Evolutionary conservation across 2,113 vertebrate species (phyloP).

Genomic region (Melospiza melodia): DNA sequence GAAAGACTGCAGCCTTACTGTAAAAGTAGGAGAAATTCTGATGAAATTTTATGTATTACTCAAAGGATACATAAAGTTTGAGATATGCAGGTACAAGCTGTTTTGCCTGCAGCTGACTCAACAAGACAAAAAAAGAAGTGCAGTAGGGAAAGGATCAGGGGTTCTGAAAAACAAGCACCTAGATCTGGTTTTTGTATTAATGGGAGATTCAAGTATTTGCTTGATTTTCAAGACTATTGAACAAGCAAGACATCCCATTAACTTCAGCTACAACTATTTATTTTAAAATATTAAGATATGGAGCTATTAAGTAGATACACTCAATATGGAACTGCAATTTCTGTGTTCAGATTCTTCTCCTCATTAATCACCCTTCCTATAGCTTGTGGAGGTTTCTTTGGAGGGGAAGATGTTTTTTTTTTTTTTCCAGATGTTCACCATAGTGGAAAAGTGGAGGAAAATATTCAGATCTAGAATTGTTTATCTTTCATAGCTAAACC

Average conservation of each 20-base stretch:
- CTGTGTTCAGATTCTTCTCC: background rate
- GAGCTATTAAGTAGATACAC: background rate
- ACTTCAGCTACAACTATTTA: background rate
- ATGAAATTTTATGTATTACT: background rate
- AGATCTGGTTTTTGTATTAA: background rate
- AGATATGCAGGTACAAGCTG: background rate
- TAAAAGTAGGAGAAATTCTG: background rate
- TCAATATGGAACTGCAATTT: background rate
- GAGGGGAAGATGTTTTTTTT: background rate
- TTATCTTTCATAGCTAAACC: background rate
- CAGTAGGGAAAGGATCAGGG: background rate
- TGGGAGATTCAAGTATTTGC: background rate
- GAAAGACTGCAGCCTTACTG: background rate
- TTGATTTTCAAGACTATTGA: background rate
- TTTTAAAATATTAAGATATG: background rate
- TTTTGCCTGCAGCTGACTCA: background rate
- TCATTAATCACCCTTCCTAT: background rate
- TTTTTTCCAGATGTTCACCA: background rate
- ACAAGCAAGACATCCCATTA: background rate
- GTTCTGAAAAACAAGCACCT: background rate
- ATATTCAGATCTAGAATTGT: background rate
- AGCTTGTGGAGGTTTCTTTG: background rate
- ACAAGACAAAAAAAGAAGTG: background rate
- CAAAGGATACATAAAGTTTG: background rate
- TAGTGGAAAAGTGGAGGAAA: background rate